A percentile compares a stretch with the other conserved stretches of the same genome.
phyloP scores from a whole-genome alignment of 2,113 vertebrate species.

The Riparia riparia region DNA sequence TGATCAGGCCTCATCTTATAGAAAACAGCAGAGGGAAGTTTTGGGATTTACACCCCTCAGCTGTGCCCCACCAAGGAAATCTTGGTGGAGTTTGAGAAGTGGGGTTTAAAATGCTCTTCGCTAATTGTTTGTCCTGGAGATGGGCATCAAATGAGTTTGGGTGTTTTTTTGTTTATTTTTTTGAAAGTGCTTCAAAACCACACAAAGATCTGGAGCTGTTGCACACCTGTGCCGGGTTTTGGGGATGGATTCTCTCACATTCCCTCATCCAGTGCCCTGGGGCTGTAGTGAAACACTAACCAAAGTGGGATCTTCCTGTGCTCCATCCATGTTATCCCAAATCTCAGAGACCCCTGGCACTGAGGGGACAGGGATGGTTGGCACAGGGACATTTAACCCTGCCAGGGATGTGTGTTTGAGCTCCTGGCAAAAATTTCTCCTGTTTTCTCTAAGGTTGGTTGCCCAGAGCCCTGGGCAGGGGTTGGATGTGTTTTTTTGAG shows the following conservation, averaged over 20 bases:
- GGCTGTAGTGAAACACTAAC: background rate
- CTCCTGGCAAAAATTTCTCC: background rate
- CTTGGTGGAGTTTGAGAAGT: fast-evolving
- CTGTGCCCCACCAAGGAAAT: fast-evolving
- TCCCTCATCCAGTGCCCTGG: fast-evolving
- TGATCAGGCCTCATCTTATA: background rate
- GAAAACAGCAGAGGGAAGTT: background rate
- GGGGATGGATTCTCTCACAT: background rate
- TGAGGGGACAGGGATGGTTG: background rate
- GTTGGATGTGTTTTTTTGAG: fast-evolving
- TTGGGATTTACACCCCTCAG: background rate
- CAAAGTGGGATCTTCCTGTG: background rate
- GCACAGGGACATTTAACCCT: too few species aligned
- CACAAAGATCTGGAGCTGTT: background rate
- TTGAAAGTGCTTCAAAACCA: background rate
- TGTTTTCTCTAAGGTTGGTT: fast-evolving
- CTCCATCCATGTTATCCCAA: fast-evolving
- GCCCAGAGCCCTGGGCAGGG: background rate
- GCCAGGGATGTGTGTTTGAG: background rate
- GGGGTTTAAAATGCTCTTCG: background rate
- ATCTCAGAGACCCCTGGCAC: background rate
- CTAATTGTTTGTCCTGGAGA: background rate
- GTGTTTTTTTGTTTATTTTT: background rate
- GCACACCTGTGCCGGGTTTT: background rate
- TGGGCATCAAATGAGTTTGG: too few species aligned